Base-by-base conservation (phyloP, 2,888 invertebrate genomes). In the Diloba caeruleocephala region DNA sequence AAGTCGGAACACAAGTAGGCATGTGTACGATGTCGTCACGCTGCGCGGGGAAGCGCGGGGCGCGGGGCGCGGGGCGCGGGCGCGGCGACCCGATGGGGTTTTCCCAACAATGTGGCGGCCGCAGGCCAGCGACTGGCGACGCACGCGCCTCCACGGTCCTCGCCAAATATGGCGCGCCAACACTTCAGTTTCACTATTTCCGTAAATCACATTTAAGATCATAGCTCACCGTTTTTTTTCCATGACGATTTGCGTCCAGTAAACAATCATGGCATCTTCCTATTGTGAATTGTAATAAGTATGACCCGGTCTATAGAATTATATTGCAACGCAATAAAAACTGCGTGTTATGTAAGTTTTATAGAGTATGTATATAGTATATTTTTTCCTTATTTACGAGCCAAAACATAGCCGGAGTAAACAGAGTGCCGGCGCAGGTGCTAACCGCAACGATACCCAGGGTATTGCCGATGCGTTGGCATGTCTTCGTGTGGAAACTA, bases 91-190 rank as follows among this genome's bases (percentile, higher is more conserved):
- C 39, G 65, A 71, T 88, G 85, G 93, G 93, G 92, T 92, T 93
- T 93, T 93, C 93, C 93, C 90, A 92, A 79, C 80, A 71, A 89
- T 91, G 90, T 81, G 86, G 81, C 82, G 78, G 62, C 54, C 73
- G 64, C 56, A 41, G 44, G 49, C 31, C 61, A 58, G 55, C 58
- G 52, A 76, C 78, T 70, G 60, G 61, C 64, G 42, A 48, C 81
- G 82, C 79, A 71, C 78, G 77, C 76, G 79, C 57, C 65, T 56
- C 61, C 48, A 52, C 77, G 71, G 77, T 72, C 78, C 85, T 77
- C 79, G 71, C 90, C 89, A 78, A 87, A 89, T 86, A 91, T 77
- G 85, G 91, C 73, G 73, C 67, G 64, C 46, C 37, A 43, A 43
- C 50, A 45, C 41, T 45, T 39, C 72, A 75, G 83, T 87, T 87